Conservation (phyloP, 2,797 vertebrate genomes). For the Cyprinella venusta region DNA sequence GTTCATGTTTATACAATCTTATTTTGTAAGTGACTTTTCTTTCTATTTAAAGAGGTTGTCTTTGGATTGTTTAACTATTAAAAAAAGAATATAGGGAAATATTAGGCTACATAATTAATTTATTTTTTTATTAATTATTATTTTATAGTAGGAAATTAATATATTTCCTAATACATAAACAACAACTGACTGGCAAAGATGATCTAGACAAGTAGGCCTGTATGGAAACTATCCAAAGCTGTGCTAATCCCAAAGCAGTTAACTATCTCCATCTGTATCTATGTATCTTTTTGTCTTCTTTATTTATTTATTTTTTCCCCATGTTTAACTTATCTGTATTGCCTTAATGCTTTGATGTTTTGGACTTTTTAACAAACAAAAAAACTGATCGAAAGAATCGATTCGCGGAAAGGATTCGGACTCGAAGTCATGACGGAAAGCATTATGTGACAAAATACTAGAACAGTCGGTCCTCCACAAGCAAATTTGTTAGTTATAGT, state of each 20-base stretch:
- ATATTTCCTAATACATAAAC: too few species aligned
- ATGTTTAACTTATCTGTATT: not conserved
- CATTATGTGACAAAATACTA: slow-evolving; percentile 20
- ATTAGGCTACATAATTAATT: not conserved
- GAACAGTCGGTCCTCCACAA: not conserved
- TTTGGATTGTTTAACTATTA: not conserved
- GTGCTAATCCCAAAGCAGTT: too few species aligned
- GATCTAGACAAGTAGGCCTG: not conserved
- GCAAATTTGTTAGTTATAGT: not conserved
- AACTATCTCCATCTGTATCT: not conserved
- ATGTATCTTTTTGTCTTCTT: not conserved
- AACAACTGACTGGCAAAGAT: not conserved
- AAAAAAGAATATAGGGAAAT: not conserved
- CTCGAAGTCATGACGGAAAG: not conserved
- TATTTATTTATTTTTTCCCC: not conserved
- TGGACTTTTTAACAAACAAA: not conserved
- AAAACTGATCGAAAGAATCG: slow-evolving; percentile 15
- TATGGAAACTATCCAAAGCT: not conserved
- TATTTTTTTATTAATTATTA: too few species aligned
- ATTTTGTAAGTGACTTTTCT: too few species aligned
- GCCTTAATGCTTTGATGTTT: not conserved
- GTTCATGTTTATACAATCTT: too few species aligned
- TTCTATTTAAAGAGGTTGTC: too few species aligned
- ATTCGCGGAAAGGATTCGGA: not conserved
- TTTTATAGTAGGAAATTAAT: too few species aligned